These are phyloP conservation scores for Megalops atlanticus DNA, from an alignment of 2,113 vertebrate genomes.

Conservation along the genomic window DNA sequence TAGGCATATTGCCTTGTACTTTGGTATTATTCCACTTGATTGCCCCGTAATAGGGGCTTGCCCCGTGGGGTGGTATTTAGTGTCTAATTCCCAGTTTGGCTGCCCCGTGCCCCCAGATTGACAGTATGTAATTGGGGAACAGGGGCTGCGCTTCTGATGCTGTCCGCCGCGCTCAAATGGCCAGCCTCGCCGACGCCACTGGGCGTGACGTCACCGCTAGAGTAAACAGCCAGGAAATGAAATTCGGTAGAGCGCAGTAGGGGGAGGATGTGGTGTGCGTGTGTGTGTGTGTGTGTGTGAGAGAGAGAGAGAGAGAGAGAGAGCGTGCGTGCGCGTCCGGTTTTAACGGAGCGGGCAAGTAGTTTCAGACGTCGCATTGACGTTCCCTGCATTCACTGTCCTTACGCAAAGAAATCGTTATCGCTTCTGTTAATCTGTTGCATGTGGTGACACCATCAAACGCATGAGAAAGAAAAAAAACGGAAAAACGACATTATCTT, in stretches of 20 bases:
- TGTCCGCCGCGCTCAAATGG: conserved; percentile 48
- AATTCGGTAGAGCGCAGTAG: not conserved
- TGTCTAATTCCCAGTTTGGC: conserved; percentile 65
- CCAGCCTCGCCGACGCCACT: conserved; percentile 72
- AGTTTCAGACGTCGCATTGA: not conserved
- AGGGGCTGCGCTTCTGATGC: conserved; percentile 65
- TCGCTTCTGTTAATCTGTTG: not conserved
- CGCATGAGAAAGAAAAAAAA: too few relatives aligned
- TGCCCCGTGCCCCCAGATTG: conserved; percentile 62
- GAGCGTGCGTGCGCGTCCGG: not conserved
- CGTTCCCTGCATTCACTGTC: too few relatives aligned
- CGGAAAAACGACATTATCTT: too few relatives aligned
- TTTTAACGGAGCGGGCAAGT: not conserved
- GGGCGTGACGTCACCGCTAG: conserved; percentile 77
- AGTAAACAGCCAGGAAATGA: conserved; percentile 69
- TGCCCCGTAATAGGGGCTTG: conserved; percentile 39
- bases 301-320: too few relatives aligned
- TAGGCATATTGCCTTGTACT: conserved; percentile 34
- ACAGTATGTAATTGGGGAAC: conserved; percentile 69
- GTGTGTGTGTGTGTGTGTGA: conserved; percentile 2
- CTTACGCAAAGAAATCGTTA: not conserved
- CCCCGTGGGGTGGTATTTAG: conserved; percentile 66
- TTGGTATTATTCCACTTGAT: conserved; percentile 34
- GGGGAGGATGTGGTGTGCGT: not conserved
- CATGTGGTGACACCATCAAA: too few relatives aligned